Evolutionary conservation across 1,140 invertebrate species (phyloP).

Genomic region (Drosophila willistoni): DNA sequence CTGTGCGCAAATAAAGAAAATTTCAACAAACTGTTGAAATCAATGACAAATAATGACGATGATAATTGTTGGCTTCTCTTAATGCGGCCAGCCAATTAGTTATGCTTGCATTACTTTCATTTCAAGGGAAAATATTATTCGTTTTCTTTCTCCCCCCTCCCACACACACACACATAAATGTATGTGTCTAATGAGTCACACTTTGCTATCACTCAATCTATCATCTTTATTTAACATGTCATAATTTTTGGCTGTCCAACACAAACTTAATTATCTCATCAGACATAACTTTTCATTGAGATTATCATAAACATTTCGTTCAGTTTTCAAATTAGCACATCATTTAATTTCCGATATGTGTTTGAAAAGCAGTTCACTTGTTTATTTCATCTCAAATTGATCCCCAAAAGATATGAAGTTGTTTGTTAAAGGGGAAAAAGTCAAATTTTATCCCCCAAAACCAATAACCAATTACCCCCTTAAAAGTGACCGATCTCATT

Average conservation of each 20-base stretch:
- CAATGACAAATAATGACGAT: constrained; percentile 20
- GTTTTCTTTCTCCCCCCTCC: neutral
- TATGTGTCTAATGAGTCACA: constrained; percentile 18
- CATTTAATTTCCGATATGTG: neutral
- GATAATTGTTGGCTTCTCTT: neutral
- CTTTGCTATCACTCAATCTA: neutral
- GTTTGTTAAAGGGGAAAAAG: no score
- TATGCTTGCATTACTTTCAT: neutral
- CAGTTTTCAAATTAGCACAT: constrained; percentile 13
- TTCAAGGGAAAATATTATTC: neutral
- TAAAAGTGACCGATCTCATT: no score
- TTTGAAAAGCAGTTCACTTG: constrained; percentile 45
- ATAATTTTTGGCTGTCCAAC: neutral
- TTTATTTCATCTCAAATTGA: no score
- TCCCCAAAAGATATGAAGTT: no score
- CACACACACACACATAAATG: no score
- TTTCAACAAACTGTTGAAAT: constrained; percentile 28
- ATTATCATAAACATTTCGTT: constrained; percentile 2
- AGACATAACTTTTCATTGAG: neutral
- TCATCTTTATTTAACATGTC: constrained; percentile 1
- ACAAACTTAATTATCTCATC: neutral
- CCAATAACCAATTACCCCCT: no score
- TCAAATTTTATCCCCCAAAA: no score
- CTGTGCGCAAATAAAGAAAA: constrained; percentile 34
- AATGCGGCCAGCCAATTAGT: constrained; percentile 1